A percentile compares a stretch with the other conserved stretches of the same genome.
phyloP scores from a whole-genome alignment of 2,888 invertebrate species.

The Bombylius discolor region DNA sequence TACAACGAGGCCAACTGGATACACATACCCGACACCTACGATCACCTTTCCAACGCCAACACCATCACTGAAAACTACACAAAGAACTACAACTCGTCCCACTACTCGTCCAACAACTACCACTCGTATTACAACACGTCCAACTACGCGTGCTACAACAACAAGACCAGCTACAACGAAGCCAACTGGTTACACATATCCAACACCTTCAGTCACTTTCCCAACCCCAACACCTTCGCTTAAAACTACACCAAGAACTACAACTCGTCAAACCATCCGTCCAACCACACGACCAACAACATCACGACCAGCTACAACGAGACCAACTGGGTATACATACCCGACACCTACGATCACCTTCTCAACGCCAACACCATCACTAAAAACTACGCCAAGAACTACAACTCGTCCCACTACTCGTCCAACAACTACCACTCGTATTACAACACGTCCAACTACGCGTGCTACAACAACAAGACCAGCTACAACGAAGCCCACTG shows the following conservation, averaged over 20 bases:
- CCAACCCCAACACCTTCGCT: not conserved
- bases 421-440: not conserved
- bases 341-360: too few species aligned
- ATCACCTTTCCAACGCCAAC: not conserved
- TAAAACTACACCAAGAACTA: slow-evolving; percentile 14
- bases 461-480: slow-evolving; percentile 5
- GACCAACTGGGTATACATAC: not conserved
- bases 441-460: slow-evolving; percentile 6
- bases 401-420: slow-evolving; percentile 12
- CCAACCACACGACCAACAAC: slow-evolving; percentile 1
- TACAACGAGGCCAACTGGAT: not conserved
- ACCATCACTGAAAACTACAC: too few species aligned
- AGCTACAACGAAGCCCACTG: not conserved
- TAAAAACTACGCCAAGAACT: slow-evolving; percentile 12
- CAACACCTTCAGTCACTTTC: not conserved
- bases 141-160: slow-evolving; percentile 3
- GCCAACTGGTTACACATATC: not conserved
- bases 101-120: not conserved
- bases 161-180: slow-evolving; percentile 19
- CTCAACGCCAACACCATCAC: not conserved
- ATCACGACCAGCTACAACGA: slow-evolving; percentile 6
- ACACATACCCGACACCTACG: not conserved
- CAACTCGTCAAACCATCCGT: slow-evolving; percentile 9
- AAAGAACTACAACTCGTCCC: not conserved
- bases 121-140: slow-evolving; percentile 8